Evolutionary conservation across 1,140 invertebrate species (phyloP).

Genomic region (Leptopilina clavipes): DNA sequence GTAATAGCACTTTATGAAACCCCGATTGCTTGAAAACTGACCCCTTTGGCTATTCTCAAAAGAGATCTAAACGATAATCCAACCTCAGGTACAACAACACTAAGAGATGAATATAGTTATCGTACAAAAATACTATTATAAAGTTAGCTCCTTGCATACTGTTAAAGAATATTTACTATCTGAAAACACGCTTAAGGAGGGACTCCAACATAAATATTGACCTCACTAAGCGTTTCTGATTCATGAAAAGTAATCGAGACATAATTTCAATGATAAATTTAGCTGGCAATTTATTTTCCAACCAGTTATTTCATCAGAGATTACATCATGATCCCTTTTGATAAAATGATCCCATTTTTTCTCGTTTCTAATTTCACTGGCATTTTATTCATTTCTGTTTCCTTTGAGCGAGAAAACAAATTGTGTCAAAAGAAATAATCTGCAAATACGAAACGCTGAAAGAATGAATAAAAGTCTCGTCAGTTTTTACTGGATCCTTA

Average conservation of each 20-base stretch:
- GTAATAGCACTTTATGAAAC: constrained; percentile 23
- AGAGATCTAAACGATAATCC: constrained; percentile 18
- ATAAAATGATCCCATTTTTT: neutral
- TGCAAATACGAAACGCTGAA: neutral
- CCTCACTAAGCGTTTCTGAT: neutral
- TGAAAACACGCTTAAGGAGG: constrained; percentile 3
- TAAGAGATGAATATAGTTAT: constrained; percentile 22
- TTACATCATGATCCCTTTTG: neutral
- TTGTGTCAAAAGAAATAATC: neutral
- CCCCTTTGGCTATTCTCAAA: constrained; percentile 23
- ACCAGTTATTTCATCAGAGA: neutral
- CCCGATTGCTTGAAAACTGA: constrained; percentile 19
- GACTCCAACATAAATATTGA: constrained; percentile 27
- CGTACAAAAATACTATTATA: constrained; percentile 27
- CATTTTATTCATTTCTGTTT: neutral
- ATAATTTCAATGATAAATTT: constrained; percentile 27
- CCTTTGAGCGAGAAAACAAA: neutral
- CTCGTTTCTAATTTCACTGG: neutral
- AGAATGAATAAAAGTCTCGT: neutral
- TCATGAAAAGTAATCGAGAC: neutral
- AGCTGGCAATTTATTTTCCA: neutral
- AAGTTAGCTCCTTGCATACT: constrained; percentile 9
- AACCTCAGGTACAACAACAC: neutral
- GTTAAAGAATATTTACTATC: constrained; percentile 19
- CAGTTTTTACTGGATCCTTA: neutral